A percentile compares a stretch with the other conserved stretches of the same genome.
These are phyloP conservation scores for Myotis yumanensis DNA, from an alignment of 2,113 vertebrate species.

Conservation along the genomic window DNA sequence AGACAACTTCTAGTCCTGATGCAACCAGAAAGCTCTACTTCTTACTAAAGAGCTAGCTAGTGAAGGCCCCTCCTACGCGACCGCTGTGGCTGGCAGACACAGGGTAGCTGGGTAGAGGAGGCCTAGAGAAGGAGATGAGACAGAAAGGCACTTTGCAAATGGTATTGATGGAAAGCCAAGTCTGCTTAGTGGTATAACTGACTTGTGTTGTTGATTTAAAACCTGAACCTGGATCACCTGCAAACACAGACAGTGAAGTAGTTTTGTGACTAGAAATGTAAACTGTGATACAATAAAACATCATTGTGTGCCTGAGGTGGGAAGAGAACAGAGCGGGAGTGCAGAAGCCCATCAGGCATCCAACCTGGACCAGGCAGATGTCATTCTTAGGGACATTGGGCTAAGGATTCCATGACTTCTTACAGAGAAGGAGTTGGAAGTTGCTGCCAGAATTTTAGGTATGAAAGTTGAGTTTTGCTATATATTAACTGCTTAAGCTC, in stretches of 20 bases:
- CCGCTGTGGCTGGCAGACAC: background rate
- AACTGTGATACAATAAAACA: background rate
- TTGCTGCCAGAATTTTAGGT: background rate
- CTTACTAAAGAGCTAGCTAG: background rate
- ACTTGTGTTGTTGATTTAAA: constrained; percentile 32
- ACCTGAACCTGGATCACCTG: background rate
- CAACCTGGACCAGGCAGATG: background rate
- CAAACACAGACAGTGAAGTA: background rate
- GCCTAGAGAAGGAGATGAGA: background rate
- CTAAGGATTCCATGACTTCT: background rate
- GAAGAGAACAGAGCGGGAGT: background rate
- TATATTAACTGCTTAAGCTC: background rate
- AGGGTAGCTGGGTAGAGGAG: background rate
- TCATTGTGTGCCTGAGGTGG: background rate
- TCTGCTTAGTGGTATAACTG: background rate
- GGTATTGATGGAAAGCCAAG: background rate
- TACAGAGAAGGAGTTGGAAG: background rate
- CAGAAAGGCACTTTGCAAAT: background rate
- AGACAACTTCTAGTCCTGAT: background rate
- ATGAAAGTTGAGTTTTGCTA: background rate
- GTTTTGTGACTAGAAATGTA: background rate
- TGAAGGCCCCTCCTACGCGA: background rate
- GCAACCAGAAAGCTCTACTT: background rate
- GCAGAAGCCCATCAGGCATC: background rate
- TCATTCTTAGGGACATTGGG: background rate